Percentiles rank a stretch among this genome's conserved stretches.
These are phyloP conservation scores for Xylocopa sonorina DNA, from an alignment of 1,140 invertebrate genomes.

Conservation along the genomic window DNA sequence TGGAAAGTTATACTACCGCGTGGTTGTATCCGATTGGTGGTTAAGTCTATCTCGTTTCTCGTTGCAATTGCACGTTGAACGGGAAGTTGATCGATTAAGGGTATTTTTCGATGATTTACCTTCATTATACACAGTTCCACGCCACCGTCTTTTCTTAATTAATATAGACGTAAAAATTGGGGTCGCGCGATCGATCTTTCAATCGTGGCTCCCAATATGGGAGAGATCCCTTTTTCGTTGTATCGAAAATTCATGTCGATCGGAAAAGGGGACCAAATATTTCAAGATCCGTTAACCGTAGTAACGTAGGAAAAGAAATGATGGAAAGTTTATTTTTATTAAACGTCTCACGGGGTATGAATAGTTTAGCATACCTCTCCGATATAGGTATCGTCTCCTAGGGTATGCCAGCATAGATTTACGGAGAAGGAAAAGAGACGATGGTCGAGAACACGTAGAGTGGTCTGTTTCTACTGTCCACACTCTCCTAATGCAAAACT, in stretches of 20 bases:
- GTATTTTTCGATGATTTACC: too few relatives aligned
- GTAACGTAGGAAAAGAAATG: conserved; percentile 58
- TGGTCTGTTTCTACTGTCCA: conserved; percentile 45
- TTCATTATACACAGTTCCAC: too few relatives aligned
- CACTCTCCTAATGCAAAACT: conserved; percentile 66
- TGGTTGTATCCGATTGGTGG: neutral
- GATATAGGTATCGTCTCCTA: conserved; percentile 37
- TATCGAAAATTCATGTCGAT: neutral
- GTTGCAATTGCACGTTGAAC: too few relatives aligned
- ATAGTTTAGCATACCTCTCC: conserved; percentile 51
- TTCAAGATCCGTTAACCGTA: conserved; percentile 62
- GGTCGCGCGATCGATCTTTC: neutral
- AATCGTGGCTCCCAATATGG: neutral
- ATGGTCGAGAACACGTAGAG: conserved; percentile 16
- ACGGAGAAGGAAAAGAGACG: conserved; percentile 21
- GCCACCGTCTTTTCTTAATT: too few relatives aligned
- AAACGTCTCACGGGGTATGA: conserved; percentile 61
- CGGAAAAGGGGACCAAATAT: conserved; percentile 56
- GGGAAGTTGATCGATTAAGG: too few relatives aligned
- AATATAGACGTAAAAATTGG: neutral
- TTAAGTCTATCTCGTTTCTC: too few relatives aligned
- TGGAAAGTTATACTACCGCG: conserved; percentile 32
- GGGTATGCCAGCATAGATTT: conserved; percentile 9
- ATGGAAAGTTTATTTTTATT: conserved; percentile 74
- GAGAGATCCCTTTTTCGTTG: neutral